These are phyloP conservation scores for Melanchra persicariae DNA, from an alignment of 2,888 invertebrate species.

Conservation along the genomic window DNA sequence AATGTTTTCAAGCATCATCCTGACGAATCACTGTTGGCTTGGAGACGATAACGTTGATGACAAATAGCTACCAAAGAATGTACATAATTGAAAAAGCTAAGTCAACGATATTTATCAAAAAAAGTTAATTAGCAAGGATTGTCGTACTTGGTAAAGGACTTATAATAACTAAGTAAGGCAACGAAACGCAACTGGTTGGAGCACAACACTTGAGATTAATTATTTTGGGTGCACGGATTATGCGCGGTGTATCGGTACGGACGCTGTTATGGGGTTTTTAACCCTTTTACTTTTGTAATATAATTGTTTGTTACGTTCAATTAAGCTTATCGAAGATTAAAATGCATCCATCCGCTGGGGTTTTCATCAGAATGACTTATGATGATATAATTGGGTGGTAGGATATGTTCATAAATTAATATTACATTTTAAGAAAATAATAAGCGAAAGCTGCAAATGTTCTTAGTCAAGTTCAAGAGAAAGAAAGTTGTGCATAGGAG, in stretches of 20 bases:
- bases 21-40: not conserved
- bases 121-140: not conserved
- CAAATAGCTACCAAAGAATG: not conserved
- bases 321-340: slow-evolving; percentile 43
- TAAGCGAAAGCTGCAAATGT: not conserved
- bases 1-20: not conserved
- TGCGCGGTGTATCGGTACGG: slow-evolving; percentile 66
- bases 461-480: not conserved
- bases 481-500: slow-evolving; percentile 16
- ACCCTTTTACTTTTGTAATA: slow-evolving; percentile 67
- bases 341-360: slow-evolving; percentile 6
- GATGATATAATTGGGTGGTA: not conserved
- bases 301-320: slow-evolving; percentile 52
- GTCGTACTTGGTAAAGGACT: slow-evolving; percentile 8
- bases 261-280: slow-evolving; percentile 71
- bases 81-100: not conserved
- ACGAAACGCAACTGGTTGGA: slow-evolving; percentile 65
- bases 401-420: not conserved
- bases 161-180: slow-evolving; percentile 13
- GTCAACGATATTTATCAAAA: slow-evolving; percentile 19
- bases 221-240: slow-evolving; percentile 76
- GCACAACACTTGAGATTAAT: slow-evolving; percentile 74
- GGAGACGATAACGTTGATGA: not conserved
- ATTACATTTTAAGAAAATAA: not conserved
- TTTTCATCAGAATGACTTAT: slow-evolving; percentile 16